These are phyloP conservation scores for Drosophila affinis DNA, from an alignment of 2,888 invertebrate genomes.

Conservation along the genomic window DNA sequence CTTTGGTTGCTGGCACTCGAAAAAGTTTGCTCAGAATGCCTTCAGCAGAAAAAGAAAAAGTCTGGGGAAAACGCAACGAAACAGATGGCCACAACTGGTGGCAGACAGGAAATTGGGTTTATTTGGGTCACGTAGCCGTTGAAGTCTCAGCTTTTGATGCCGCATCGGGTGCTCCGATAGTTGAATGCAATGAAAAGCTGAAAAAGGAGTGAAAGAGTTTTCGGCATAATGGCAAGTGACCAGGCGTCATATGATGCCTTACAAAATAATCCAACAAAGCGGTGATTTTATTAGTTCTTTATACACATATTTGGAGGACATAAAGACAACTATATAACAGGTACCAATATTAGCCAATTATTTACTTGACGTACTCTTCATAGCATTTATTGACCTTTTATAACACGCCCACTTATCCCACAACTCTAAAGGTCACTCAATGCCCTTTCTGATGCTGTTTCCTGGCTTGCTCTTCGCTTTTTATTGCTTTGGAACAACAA, in stretches of 20 bases:
- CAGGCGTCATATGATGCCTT: too few relatives aligned
- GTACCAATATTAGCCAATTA: background rate
- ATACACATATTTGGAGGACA: background rate
- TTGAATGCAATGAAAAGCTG: background rate
- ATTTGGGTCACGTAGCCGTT: slow-evolving; percentile 6
- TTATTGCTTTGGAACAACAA: background rate
- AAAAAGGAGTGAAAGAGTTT: background rate
- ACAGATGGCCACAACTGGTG: background rate
- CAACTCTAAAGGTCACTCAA: background rate
- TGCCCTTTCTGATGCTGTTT: background rate
- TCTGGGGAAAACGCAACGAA: slow-evolving; percentile 14
- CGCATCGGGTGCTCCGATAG: background rate
- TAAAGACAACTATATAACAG: background rate
- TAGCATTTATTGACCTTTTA: background rate
- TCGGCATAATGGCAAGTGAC: background rate
- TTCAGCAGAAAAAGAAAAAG: slow-evolving; percentile 1
- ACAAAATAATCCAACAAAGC: background rate
- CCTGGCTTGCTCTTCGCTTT: background rate
- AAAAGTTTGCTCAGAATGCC: slow-evolving; percentile 47
- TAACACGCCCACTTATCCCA: background rate
- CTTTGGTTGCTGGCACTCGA: slow-evolving; percentile 4
- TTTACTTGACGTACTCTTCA: background rate
- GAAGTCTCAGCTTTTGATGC: background rate
- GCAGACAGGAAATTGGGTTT: slow-evolving; percentile 23
- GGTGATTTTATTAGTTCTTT: background rate